Evolutionary conservation across 92 coral and sea anemone genomes (phyloP).

Genomic region (Parazoanthus swiftii): DNA sequence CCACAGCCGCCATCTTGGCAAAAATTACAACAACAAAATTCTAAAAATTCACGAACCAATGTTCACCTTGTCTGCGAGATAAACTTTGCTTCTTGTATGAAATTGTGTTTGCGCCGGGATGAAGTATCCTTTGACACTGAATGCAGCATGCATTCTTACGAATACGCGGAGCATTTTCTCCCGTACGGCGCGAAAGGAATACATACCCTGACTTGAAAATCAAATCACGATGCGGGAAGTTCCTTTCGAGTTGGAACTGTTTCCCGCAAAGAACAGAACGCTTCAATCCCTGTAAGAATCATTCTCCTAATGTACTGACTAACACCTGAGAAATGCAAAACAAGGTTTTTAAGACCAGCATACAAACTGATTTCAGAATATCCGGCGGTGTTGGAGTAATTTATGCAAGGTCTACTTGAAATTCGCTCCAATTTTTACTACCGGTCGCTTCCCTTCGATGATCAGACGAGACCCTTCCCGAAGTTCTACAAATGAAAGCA

Average conservation of each 20-base stretch:
- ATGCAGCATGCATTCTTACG: background rate
- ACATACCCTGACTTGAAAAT: background rate
- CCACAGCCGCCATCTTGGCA: constrained; percentile 62
- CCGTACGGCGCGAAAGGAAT: background rate
- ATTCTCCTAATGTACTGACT: background rate
- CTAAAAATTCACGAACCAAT: background rate
- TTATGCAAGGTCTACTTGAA: constrained; percentile 37
- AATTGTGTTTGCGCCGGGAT: background rate
- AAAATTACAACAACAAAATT: background rate
- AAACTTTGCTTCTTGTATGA: background rate
- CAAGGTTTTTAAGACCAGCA: constrained; percentile 1
- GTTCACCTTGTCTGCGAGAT: background rate
- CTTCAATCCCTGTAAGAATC: background rate
- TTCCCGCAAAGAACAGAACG: constrained; percentile 9
- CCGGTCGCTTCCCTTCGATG: constrained; percentile 38
- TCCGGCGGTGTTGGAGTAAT: constrained; percentile 34
- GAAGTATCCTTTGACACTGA: background rate
- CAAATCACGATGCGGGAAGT: background rate
- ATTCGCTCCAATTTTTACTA: constrained; percentile 9
- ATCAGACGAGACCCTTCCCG: background rate
- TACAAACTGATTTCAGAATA: background rate
- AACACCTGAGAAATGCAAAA: constrained; percentile 1
- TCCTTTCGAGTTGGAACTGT: background rate
- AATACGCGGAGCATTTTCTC: background rate
- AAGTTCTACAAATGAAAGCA: background rate